phyloP scores from a whole-genome alignment of 2,888 invertebrate genomes.

The Latrodectus elegans region DNA sequence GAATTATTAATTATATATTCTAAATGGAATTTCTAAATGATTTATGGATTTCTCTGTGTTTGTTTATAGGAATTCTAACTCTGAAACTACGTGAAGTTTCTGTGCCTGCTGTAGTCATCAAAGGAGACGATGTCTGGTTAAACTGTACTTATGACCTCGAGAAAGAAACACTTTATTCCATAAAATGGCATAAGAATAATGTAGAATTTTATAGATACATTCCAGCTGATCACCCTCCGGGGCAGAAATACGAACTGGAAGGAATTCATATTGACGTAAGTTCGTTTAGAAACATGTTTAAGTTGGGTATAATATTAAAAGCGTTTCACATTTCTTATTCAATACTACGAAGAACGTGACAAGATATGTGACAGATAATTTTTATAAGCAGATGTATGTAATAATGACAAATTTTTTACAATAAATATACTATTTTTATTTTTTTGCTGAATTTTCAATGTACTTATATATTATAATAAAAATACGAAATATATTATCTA shows the following conservation, averaged over 20 bases:
- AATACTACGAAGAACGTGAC: no score
- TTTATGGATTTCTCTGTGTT: background rate
- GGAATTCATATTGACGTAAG: constrained; percentile 71
- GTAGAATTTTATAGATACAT: constrained; percentile 71
- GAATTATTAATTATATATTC: no score
- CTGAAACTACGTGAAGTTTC: constrained; percentile 46
- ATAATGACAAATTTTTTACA: no score
- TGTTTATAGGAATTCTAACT: constrained; percentile 10
- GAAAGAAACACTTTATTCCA: constrained; percentile 70
- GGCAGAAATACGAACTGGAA: constrained; percentile 68
- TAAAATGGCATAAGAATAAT: constrained; percentile 71
- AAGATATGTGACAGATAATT: no score
- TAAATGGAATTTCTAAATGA: background rate
- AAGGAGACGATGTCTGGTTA: constrained; percentile 71
- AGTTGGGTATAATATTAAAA: no score
- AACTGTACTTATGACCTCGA: constrained; percentile 71
- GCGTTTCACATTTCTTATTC: no score
- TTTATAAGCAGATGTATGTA: no score
- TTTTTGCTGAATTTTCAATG: no score
- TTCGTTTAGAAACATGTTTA: constrained; percentile 4
- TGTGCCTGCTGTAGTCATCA: constrained; percentile 69
- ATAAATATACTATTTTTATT: no score
- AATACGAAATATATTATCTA: no score
- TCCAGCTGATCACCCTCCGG: constrained; percentile 69
- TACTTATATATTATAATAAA: no score